Evolutionary conservation across 2,888 invertebrate genomes (phyloP), one percentile per base, ranked within the genome.

Genomic region (Coleophora deauratella): DNA sequence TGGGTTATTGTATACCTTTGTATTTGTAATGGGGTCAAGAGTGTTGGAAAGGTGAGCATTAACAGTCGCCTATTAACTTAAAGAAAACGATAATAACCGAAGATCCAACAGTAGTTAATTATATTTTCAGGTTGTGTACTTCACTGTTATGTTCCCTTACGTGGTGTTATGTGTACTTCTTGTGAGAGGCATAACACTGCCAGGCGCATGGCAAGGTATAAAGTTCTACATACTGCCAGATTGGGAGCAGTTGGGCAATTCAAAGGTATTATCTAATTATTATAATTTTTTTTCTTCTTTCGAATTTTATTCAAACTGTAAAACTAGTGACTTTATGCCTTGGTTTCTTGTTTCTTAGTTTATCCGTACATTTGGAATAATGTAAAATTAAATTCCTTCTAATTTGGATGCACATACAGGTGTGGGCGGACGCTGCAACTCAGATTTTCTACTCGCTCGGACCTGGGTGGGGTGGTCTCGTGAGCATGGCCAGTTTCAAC

Each of bases 371-470:
- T n/a, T n/a, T n/a, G n/a, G n/a, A n/a, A n/a, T n/a, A n/a, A n/a
- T n/a, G n/a, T n/a, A n/a, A n/a, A n/a, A n/a, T n/a, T n/a, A n/a
- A n/a, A n/a, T n/a, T n/a, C n/a, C n/a, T n/a, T n/a, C n/a, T n/a
- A n/a, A n/a, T n/a, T n/a, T n/a, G n/a, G n/a, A n/a, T n/a, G n/a
- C n/a, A n/a, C n/a, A n/a, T n/a, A 52, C 59, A 94, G 94, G 92
- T 96, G 3, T 97, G 97, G 97, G 92, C 93, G 0, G 96, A 96
- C 70, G 97, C 97, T 0, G 95, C 95, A 0, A 91, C 95, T n/a
- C 96, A 97, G 76, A 92, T 97, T 51, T 96, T 97, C 75, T 97
- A 92, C 67, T 96, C 96, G 0, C 89, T 97, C 12, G 96, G 96
- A 1, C 93, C 94, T 0, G 94, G 94, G 6, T 94, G 94, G 91